Percentiles rank a stretch among this genome's conserved stretches.
Conservation (phyloP, 64 coral and sea anemone genomes). For the Montipora sp. region DNA sequence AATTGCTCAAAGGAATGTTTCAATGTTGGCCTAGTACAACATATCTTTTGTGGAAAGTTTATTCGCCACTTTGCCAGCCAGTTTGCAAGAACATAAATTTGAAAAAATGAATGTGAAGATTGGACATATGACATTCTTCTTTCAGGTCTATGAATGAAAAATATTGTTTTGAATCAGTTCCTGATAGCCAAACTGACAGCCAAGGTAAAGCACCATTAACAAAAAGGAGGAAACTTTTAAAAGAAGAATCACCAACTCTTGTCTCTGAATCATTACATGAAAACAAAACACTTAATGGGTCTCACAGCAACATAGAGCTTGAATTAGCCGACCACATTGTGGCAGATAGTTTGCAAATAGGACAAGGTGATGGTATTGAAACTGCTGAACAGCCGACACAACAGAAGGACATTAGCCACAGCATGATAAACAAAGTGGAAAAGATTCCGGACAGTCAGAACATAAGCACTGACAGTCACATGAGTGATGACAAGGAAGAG, state of each 20-base stretch:
- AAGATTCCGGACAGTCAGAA: constrained; percentile 26
- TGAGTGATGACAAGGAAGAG: background rate
- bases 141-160: background rate
- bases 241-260: background rate
- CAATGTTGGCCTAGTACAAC: background rate
- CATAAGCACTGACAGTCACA: background rate
- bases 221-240: constrained; percentile 11
- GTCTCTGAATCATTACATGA: constrained; percentile 19
- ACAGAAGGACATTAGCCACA: background rate
- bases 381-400: background rate
- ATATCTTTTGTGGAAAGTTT: too few relatives aligned
- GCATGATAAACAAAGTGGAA: background rate
- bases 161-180: background rate
- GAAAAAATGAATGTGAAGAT: too few relatives aligned
- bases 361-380: background rate
- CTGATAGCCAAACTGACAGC: background rate
- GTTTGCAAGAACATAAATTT: too few relatives aligned
- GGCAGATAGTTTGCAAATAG: constrained; percentile 23
- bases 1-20: background rate
- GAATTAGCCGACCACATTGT: background rate
- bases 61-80: too few relatives aligned
- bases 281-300: background rate
- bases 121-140: too few relatives aligned
- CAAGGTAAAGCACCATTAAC: background rate
- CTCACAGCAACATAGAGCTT: background rate